Base-by-base conservation (phyloP, 2,113 vertebrate genomes). In the Lasiurus cinereus region DNA sequence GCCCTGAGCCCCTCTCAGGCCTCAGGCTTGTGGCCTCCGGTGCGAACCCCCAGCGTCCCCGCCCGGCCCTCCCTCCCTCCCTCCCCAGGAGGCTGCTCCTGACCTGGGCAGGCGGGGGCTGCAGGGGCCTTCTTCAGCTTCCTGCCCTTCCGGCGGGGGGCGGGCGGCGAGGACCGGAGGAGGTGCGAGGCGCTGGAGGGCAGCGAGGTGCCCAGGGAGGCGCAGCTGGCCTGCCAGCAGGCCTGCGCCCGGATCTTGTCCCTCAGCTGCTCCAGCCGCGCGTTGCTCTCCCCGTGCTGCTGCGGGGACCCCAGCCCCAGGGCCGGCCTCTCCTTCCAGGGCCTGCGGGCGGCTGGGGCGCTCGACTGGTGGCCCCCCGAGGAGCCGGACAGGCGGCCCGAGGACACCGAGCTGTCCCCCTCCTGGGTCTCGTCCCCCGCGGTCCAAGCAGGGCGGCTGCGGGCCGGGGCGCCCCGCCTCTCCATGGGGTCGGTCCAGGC, bases 171-270 rank as follows among this genome's bases (percentile, higher is more conserved):
- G 8, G 4, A 43, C 6, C 24, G 70, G 62, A 0, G 62, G 29
- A 33, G 94, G 54, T 6, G 0, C 0, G 74, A 73, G 19, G 14
- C 0, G 0, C 86, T 48, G 62, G 96, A 86, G 27, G 48, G 19
- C 0, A 46, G n/a, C 0, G 73, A 92, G 94, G 86, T 56, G 72
- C 92, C 84, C 1, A 29, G 31, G 14, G 13, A 67, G 54, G 67
- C 50, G 1, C 90, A 92, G 88, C 95, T 72, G 1, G 62, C 77
- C 76, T 96, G 95, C 62, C 93, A 67, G 21, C 3, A 83, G 0
- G 72, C 98, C 97, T 99, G 98, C 22, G 96, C 95, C 59, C 92
- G 97, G 91, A 98, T 98, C 94, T 52, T 98, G 83, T 97, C 96
- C 87, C 95, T 98, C 83, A 98, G 97, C 21, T 56, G 96, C 78